phyloP scores from a whole-genome alignment of 2,888 invertebrate genomes.

The Ctena decussata region DNA sequence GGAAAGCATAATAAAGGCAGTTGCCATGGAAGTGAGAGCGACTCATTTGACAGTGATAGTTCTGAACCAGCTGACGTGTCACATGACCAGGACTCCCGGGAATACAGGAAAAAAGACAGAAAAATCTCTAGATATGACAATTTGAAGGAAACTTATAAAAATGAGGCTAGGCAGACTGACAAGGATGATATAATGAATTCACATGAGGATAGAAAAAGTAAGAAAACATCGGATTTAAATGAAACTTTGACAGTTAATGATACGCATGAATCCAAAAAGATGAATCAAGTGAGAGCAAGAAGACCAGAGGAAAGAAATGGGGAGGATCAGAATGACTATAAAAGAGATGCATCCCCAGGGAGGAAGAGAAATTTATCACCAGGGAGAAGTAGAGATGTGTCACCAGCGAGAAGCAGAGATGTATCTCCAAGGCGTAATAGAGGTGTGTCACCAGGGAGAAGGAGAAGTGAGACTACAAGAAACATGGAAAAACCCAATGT shows the following conservation, averaged over 20 bases:
- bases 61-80: not conserved
- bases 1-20: not conserved
- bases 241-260: not conserved
- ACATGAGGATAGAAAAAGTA: not conserved
- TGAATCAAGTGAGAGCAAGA: no score
- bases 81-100: not conserved
- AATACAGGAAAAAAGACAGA: not conserved
- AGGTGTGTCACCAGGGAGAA: not conserved
- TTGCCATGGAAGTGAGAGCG: not conserved
- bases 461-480: not conserved
- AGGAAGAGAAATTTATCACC: no score
- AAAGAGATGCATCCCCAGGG: not conserved
- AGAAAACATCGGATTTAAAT: not conserved
- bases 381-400: not conserved
- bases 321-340: not conserved
- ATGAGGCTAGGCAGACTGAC: not conserved
- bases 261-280: not conserved
- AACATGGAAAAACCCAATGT: slow-evolving; percentile 41
- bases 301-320: not conserved
- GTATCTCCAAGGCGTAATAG: no score
- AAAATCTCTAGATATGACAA: not conserved
- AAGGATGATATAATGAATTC: not conserved
- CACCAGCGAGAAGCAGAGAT: no score
- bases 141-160: not conserved
- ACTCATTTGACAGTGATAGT: not conserved